Percentiles rank a stretch among this genome's conserved stretches.
Conservation (phyloP, 2,888 invertebrate species). For the Gibbula magus region DNA sequence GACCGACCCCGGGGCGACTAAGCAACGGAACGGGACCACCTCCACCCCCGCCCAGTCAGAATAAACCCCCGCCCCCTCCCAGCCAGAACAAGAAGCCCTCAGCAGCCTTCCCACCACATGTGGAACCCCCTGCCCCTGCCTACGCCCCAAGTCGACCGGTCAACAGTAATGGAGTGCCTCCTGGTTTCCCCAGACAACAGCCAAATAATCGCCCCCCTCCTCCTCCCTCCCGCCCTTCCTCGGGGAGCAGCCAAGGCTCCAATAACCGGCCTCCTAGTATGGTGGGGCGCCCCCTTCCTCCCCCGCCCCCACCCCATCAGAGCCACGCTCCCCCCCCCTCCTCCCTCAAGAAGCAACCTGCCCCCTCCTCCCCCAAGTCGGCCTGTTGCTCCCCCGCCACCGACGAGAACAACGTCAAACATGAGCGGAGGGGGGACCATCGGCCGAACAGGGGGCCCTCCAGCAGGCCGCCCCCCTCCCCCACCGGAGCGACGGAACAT, state of each 20-base stretch:
- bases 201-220: conserved; percentile 44
- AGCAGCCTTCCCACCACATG: not conserved
- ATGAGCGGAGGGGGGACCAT: conserved; percentile 40
- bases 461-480: conserved; percentile 39
- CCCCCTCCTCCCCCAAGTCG: conserved; percentile 31
- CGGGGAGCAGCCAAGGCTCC: conserved; percentile 31
- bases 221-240: conserved; percentile 44
- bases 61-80: conserved; percentile 33
- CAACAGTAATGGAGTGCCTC: conserved; percentile 10
- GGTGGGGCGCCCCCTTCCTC: conserved; percentile 44
- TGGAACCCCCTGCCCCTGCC: not conserved
- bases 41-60: conserved; percentile 47
- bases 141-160: not conserved
- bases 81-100: not conserved
- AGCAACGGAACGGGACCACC: conserved; percentile 52
- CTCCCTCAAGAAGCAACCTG: conserved; percentile 25
- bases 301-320: conserved; percentile 44
- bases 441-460: conserved; percentile 39
- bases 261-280: conserved; percentile 40
- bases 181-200: conserved; percentile 38
- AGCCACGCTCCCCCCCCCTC: not conserved
- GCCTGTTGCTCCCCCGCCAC: conserved; percentile 56
- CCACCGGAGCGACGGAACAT: conserved; percentile 36
- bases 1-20: conserved; percentile 30
- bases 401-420: conserved; percentile 48